Percentiles rank a stretch among this genome's conserved stretches.
phyloP scores from a whole-genome alignment of 2,888 invertebrate species.

The Dorcus parallelipipedus region DNA sequence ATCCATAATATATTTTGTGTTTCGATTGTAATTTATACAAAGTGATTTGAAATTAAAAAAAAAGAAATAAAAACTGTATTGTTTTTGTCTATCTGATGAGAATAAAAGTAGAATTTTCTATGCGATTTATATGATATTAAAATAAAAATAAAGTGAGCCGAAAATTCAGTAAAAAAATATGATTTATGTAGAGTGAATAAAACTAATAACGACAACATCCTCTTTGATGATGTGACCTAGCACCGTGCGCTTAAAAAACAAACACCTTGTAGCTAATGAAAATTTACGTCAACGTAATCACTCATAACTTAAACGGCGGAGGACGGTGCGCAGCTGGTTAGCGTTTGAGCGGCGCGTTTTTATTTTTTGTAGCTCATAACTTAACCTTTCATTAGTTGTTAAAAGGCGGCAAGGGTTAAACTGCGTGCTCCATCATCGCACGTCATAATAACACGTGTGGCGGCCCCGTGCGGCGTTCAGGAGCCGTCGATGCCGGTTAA shows the following conservation, averaged over 20 bases:
- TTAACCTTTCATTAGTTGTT: constrained; percentile 17
- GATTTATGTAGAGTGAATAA: no score
- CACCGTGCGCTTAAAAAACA: neutral
- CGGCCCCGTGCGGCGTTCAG: neutral
- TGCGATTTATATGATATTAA: no score
- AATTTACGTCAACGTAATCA: neutral
- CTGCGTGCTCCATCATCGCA: constrained; percentile 5
- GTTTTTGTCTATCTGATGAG: no score
- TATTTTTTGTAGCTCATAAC: constrained; percentile 15
- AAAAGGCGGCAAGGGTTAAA: constrained; percentile 3
- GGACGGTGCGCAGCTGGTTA: constrained; percentile 1
- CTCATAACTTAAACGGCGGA: constrained; percentile 1
- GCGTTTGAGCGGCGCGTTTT: constrained; percentile 6
- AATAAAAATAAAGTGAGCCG: no score
- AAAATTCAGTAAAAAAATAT: no score
- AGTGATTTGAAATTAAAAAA: no score
- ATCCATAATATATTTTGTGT: no score
- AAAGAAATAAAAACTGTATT: no score
- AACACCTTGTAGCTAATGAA: neutral
- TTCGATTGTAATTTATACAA: no score
- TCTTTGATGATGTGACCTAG: no score
- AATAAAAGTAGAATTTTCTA: no score
- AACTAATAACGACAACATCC: no score
- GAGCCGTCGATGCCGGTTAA: neutral
- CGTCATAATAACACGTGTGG: constrained; percentile 9